Conservation (phyloP, 1,140 invertebrate genomes). For the Vanessa atalanta region DNA sequence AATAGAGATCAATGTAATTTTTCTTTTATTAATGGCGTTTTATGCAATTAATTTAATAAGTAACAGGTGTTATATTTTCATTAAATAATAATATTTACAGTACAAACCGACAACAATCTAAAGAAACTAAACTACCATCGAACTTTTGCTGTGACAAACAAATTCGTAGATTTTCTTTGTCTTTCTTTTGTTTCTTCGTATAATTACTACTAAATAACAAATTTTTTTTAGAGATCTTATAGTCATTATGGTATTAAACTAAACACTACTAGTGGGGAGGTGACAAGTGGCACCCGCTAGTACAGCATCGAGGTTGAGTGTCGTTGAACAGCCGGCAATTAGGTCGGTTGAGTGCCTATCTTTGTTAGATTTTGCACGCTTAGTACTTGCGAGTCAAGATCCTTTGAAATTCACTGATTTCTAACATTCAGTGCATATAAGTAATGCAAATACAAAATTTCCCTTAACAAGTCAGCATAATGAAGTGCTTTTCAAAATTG, state of each 20-base stretch:
- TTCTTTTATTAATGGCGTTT: no score
- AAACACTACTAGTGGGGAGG: slow-evolving; percentile 30
- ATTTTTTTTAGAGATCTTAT: background rate
- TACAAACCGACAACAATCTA: no score
- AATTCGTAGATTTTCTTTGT: no score
- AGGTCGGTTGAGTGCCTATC: slow-evolving; percentile 53
- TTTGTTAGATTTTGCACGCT: slow-evolving; percentile 41
- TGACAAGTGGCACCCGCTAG: slow-evolving; percentile 32
- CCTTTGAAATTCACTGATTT: slow-evolving; percentile 12
- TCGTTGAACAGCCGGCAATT: slow-evolving; percentile 62
- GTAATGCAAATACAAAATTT: background rate
- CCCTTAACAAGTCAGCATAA: background rate
- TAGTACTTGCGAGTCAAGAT: slow-evolving; percentile 26
- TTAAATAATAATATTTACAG: no score
- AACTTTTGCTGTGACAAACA: no score
- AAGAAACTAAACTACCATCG: no score
- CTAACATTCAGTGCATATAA: background rate
- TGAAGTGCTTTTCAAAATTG: background rate
- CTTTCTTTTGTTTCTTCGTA: background rate
- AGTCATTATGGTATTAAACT: slow-evolving; percentile 41
- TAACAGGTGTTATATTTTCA: no score
- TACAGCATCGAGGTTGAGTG: slow-evolving; percentile 59
- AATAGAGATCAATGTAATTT: no score
- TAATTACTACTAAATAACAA: background rate
- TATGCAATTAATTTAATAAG: no score